Base-by-base conservation (phyloP, 2,113 vertebrate species). In the Lutjanus erythropterus region DNA sequence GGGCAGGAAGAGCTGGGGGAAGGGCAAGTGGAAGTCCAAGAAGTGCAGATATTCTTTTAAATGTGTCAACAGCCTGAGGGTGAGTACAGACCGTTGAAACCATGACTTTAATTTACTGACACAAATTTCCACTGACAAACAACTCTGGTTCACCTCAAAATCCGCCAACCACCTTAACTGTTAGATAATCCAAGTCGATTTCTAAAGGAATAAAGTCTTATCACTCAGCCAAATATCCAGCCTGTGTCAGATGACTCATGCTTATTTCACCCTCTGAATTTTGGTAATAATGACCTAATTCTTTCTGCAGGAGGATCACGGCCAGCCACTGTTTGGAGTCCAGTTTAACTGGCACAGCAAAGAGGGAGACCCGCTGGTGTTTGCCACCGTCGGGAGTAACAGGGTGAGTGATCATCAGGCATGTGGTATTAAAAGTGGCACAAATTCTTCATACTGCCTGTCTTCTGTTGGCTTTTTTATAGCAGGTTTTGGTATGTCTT, bases 341-440 rank as follows among this genome's bases (percentile, higher is more conserved):
- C 98, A 99, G 81, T 99, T 99, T 88, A 99, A 99, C 90, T 99
- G 98, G 98, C 97, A 99, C 92, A 99, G 97, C 89, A 99, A 99
- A 91, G 98, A 99, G 94, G 98, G 98, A 14, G 98, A 99, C 91
- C 98, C 98, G 0, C 93, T 99, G 49, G 98, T 99, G 84, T 99
- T 99, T 78, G 98, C 98, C 50, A 99, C 98, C 35, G 97, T 99
- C 2, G 98, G 98, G 75, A 99, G 98, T 88, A 99, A 99, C 94
- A 94, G 98, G 92, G 98, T 99, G 80, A 95, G 96, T 93, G 3
- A 16, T 12, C 3, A 21, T 2, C 8, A 44, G 9, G 29, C 0
- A 3, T n/a, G 9, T 1, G 1, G 21, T 19, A 1, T 47, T 4
- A 15, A 16, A 18, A 14, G 15, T 50, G 50, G 14, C 10, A 15